phyloP scores from a whole-genome alignment of 2,888 invertebrate species.

The Ectobius pallidus region DNA sequence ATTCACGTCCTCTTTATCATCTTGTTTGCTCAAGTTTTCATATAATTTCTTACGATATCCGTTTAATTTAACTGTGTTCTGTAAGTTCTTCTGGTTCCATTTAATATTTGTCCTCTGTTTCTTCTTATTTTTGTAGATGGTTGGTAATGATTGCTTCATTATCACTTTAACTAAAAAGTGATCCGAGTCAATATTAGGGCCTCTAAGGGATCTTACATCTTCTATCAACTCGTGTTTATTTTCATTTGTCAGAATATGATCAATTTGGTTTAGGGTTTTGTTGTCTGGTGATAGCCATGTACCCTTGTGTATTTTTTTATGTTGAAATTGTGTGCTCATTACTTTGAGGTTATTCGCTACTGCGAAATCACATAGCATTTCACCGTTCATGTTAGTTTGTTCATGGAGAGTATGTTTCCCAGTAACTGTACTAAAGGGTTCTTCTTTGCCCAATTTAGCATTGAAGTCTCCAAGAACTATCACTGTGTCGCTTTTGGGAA shows the following conservation, averaged over 20 bases:
- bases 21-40: neutral
- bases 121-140: neutral
- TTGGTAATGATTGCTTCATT: neutral
- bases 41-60: neutral
- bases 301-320: slow-evolving; percentile 10
- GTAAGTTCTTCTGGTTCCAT: neutral
- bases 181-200: neutral
- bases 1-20: neutral
- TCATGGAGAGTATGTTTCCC: neutral
- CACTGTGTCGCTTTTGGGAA: neutral
- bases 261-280: neutral
- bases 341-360: neutral
- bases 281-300: neutral
- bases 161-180: neutral
- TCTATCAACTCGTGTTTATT: neutral
- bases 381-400: neutral
- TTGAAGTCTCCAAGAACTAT: neutral
- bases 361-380: neutral
- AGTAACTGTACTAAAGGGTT: neutral
- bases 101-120: neutral
- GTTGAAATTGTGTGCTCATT: slow-evolving; percentile 16
- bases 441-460: neutral
- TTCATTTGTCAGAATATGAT: neutral
- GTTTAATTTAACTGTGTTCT: neutral
- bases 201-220: neutral